Base-by-base conservation (phyloP, 2,888 invertebrate genomes). In the Drosophila fulvimacula region DNA sequence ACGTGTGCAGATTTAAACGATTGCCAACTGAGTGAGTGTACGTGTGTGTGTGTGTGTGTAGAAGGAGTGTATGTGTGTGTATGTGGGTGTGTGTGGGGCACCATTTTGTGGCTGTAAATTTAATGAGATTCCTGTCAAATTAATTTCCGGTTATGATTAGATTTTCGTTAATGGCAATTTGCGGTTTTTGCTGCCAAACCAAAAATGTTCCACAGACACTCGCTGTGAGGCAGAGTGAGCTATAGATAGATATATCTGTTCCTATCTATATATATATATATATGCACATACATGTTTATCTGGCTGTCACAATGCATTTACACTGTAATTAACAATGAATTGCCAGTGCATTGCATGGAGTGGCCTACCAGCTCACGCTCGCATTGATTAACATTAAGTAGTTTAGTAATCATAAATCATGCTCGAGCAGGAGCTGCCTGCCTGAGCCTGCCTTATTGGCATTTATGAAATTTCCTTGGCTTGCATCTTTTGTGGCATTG, bases 91-190 rank as follows among this genome's bases (percentile, higher is more conserved):
- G 55, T 62, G 55, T 27, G 64, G 13, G 17, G 24, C 60, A 51
- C 39, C 70, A 73, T 39, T 75, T 36, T 75, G 76, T 73, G 79
- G 88, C 86, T 92, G 91, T 90, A 90, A 92, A 92, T 92, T 92
- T 92, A 92, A 92, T 92, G 92, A 92, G 92, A 92, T 92, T 92
- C 91, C 92, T 92, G 92, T 92, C 92, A 92, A 92, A 92, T 92
- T 92, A 92, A 92, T 92, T 92, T 92, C 92, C 92, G 92, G 92
- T 92, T 91, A 92, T 92, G 92, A 92, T 92, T 92, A 92, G 92
- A 92, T 92, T 92, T 92, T 91, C 90, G 91, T 90, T 92, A 92
- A 92, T 92, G 90, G 92, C 92, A 92, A 92, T 92, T 92, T 92
- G 91, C 84, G 92, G 92, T 91, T 90, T 91, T 84, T 83, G 81